Percentiles rank a stretch among this genome's conserved stretches.
Conservation (phyloP, 2,113 vertebrate species). For the Cairina moschata region DNA sequence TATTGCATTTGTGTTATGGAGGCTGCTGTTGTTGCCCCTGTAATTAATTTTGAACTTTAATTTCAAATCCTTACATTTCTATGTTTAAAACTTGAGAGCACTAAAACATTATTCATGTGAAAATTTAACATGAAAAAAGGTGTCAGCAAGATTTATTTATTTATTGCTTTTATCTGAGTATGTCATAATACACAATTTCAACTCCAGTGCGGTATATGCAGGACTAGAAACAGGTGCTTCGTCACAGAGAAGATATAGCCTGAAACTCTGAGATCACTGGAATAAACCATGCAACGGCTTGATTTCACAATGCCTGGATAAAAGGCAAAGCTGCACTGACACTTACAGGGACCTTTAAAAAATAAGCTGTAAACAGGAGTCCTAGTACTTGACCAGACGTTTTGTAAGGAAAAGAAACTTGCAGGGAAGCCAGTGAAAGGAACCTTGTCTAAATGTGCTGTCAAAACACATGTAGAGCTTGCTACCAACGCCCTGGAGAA, state of each 20-base stretch:
- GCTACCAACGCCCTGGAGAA: neutral
- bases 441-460: neutral
- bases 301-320: neutral
- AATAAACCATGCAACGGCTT: neutral
- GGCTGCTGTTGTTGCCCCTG: neutral
- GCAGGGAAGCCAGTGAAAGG: neutral
- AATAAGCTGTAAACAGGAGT: neutral
- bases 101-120: neutral
- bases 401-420: neutral
- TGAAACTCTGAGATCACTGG: neutral
- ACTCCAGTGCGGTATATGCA: neutral
- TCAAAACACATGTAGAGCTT: neutral
- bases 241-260: neutral
- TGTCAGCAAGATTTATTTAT: neutral
- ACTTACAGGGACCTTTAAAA: neutral
- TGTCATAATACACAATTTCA: neutral
- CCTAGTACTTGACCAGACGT: neutral
- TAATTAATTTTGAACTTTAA: neutral
- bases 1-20: neutral
- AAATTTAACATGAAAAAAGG: neutral
- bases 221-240: neutral
- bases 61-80: neutral
- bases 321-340: neutral
- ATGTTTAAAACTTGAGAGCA: neutral
- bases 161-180: neutral